Conservation (phyloP, 2,888 invertebrate species). For the Sialis fuliginosa region DNA sequence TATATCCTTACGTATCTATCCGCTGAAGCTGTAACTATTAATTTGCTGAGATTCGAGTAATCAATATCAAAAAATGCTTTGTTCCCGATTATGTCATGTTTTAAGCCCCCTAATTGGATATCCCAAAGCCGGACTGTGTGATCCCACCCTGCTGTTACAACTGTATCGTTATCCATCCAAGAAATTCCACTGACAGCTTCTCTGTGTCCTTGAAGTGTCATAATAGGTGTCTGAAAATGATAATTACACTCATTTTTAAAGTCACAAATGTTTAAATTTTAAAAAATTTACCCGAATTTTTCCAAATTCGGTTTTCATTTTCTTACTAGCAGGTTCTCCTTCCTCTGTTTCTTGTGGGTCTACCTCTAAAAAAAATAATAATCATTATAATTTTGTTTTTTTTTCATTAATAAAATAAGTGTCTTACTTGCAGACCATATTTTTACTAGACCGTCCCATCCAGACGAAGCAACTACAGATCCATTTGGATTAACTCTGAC, state of each 20-base stretch:
- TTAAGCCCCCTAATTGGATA: slow-evolving; percentile 58
- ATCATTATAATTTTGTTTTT: slow-evolving; percentile 1
- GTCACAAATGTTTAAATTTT: background rate
- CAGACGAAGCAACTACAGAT: slow-evolving; percentile 58
- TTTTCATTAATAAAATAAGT: background rate
- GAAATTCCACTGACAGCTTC: slow-evolving; percentile 74
- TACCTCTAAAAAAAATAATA: slow-evolving; percentile 21
- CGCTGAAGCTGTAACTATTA: slow-evolving; percentile 71
- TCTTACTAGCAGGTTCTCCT: slow-evolving; percentile 40
- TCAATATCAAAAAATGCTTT: slow-evolving; percentile 81
- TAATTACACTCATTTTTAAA: background rate
- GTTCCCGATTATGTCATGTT: slow-evolving; percentile 68
- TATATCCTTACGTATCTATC: slow-evolving; percentile 82
- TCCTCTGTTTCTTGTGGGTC: slow-evolving; percentile 29
- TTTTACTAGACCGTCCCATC: slow-evolving; percentile 85
- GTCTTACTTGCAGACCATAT: slow-evolving; percentile 67
- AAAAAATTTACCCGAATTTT: slow-evolving; percentile 34
- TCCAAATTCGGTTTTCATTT: slow-evolving; percentile 35
- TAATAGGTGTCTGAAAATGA: slow-evolving; percentile 47
- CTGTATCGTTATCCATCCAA: slow-evolving; percentile 65
- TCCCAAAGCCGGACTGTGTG: slow-evolving; percentile 93
- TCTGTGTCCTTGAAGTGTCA: slow-evolving; percentile 81
- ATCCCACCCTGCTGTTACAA: slow-evolving; percentile 87
- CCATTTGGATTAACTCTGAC: slow-evolving; percentile 56
- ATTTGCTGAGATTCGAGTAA: slow-evolving; percentile 58